Evolutionary conservation across 2,888 invertebrate species (phyloP).

Genomic region (Conus canariensis): DNA sequence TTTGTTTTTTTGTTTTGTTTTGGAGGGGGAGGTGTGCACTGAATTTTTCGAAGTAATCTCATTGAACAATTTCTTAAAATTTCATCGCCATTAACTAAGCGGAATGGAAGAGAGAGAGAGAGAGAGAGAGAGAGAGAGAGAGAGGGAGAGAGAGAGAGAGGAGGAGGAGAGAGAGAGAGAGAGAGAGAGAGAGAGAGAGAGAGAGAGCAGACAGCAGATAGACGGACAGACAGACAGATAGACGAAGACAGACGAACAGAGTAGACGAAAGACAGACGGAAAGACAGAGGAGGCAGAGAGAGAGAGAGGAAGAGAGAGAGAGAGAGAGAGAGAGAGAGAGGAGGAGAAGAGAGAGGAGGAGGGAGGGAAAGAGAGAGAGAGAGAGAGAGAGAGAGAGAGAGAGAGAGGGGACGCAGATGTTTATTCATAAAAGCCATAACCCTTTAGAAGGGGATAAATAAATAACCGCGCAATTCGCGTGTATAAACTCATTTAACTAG

Average conservation of each 20-base stretch:
- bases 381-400: constrained; percentile 12
- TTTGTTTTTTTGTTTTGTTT: no score
- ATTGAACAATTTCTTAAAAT: no score
- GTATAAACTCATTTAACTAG: no score
- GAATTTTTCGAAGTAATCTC: no score
- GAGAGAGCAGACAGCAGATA: not conserved
- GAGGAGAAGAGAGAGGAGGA: not conserved
- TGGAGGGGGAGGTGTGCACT: no score
- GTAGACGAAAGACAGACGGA: not conserved
- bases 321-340: not conserved
- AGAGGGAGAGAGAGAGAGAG: not conserved
- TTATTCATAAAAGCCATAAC: not conserved
- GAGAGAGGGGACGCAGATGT: not conserved
- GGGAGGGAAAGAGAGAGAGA: not conserved
- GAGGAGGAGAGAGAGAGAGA: no score
- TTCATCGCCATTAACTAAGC: no score
- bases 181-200: not conserved
- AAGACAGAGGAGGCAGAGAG: not conserved
- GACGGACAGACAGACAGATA: not conserved
- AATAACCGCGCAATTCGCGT: no score
- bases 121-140: no score
- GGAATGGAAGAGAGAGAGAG: no score
- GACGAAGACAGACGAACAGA: not conserved
- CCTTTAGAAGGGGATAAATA: no score
- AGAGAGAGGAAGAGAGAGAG: not conserved